A percentile compares a stretch with the other conserved stretches of the same genome.
Evolutionary conservation across 2,888 invertebrate species (phyloP).

Genomic region (Pediacus dermestoides): DNA sequence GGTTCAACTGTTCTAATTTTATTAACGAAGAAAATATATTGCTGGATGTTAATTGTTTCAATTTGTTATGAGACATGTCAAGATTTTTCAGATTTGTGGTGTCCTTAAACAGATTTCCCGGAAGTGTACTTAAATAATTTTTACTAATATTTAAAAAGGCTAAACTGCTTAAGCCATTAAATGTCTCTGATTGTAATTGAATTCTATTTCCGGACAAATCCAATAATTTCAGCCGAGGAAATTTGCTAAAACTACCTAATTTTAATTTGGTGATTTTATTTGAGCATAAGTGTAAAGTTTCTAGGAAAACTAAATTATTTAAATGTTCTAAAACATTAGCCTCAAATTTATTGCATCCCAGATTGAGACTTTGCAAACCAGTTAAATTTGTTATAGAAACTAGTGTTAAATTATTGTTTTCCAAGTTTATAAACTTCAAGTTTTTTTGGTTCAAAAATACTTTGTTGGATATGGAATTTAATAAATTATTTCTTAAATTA

Average conservation of each 20-base stretch:
- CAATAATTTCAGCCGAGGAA: constrained; percentile 25
- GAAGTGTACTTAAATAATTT: constrained; percentile 33
- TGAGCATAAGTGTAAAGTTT: constrained; percentile 25
- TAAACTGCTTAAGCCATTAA: constrained; percentile 28
- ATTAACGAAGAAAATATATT: constrained; percentile 30
- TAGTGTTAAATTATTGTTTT: constrained; percentile 26
- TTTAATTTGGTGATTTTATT: constrained; percentile 29
- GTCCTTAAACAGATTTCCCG: constrained; percentile 29
- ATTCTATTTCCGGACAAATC: constrained; percentile 34
- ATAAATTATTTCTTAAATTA: constrained; percentile 4
- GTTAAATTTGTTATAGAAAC: constrained; percentile 26
- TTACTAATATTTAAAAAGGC: constrained; percentile 30
- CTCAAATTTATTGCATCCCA: constrained; percentile 32
- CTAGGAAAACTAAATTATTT: constrained; percentile 21
- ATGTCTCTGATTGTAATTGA: constrained; percentile 23
- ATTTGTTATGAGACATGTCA: constrained; percentile 38
- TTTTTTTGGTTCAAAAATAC: constrained; percentile 25
- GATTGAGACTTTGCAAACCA: constrained; percentile 32
- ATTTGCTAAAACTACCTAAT: constrained; percentile 21
- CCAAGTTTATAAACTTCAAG: constrained; percentile 29
- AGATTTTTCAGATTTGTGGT: constrained; percentile 32
- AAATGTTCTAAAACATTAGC: constrained; percentile 18
- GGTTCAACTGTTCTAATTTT: constrained; percentile 38
- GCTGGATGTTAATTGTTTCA: constrained; percentile 27
- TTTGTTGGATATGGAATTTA: no score